Percentiles rank a stretch among this genome's conserved stretches.
Conservation (phyloP, 2,797 vertebrate species). For the Falco concolor region DNA sequence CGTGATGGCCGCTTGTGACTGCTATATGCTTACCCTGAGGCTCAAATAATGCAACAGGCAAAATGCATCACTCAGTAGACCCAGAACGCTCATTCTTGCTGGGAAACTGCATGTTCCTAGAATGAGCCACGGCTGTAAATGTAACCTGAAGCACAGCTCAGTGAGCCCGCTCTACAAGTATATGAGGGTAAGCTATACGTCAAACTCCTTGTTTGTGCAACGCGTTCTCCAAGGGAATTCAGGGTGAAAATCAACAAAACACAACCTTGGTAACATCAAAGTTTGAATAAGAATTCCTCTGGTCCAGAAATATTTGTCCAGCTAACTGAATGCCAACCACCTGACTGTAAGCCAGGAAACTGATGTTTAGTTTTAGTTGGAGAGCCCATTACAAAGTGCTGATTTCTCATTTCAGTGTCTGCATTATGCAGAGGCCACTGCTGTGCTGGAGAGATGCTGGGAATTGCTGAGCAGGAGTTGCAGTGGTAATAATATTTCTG, state of each 20-base stretch:
- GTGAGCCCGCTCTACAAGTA: background rate
- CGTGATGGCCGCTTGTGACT: background rate
- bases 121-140: background rate
- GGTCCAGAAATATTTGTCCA: background rate
- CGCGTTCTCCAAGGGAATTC: rapidly evolving
- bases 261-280: background rate
- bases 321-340: background rate
- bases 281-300: background rate
- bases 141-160: background rate
- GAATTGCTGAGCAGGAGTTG: background rate
- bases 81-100: background rate
- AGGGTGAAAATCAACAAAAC: background rate
- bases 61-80: rapidly evolving
- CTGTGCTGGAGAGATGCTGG: background rate
- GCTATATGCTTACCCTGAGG: background rate
- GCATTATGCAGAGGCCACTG: background rate
- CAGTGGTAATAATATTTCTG: background rate
- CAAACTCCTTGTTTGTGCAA: background rate
- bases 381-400: conserved; percentile 41
- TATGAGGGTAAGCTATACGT: rapidly evolving
- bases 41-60: background rate
- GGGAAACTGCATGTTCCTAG: background rate
- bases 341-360: conserved; percentile 15
- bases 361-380: background rate
- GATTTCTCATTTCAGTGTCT: background rate